These are phyloP conservation scores for Pelodiscus sinensis DNA, from an alignment of 2,113 vertebrate species.

Conservation along the genomic window DNA sequence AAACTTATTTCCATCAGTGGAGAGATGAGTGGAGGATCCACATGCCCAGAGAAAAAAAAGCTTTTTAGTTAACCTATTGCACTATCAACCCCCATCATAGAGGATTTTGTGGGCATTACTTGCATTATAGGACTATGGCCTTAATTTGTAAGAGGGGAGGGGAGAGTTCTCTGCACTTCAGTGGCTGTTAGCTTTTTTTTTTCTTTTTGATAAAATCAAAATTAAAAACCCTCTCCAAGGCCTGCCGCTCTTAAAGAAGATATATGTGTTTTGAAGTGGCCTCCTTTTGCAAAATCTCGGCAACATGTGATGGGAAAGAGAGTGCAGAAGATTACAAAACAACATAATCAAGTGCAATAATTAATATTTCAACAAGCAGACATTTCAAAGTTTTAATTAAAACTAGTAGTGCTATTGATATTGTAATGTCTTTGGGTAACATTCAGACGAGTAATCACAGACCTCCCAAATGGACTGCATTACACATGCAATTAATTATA, in stretches of 20 bases:
- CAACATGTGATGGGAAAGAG: conserved; percentile 70
- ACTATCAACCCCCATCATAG: neutral
- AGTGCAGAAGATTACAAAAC: conserved; percentile 74
- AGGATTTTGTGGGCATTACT: neutral
- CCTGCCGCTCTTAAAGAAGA: conserved; percentile 13
- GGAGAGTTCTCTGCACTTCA: neutral
- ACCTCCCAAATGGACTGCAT: conserved; percentile 72
- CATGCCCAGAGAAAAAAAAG: neutral
- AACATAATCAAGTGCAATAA: conserved; percentile 77
- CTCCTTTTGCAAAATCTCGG: conserved; percentile 61
- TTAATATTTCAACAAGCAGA: conserved; percentile 79
- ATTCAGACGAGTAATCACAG: conserved; percentile 75
- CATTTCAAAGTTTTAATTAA: conserved; percentile 82
- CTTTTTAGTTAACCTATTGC: neutral
- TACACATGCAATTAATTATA: conserved; percentile 79
- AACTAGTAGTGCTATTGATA: conserved; percentile 77
- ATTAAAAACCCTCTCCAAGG: conserved; percentile 38
- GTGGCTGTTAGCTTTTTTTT: conserved; percentile 13
- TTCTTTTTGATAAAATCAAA: conserved; percentile 44
- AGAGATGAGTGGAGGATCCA: neutral
- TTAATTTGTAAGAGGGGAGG: neutral
- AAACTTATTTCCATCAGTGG: neutral
- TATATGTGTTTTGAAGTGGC: conserved; percentile 44
- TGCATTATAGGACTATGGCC: neutral
- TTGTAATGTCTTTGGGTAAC: conserved; percentile 76